A percentile compares a stretch with the other conserved stretches of the same genome.
Conservation (phyloP, 2,888 invertebrate genomes). For the Dichetophora obliterata region DNA sequence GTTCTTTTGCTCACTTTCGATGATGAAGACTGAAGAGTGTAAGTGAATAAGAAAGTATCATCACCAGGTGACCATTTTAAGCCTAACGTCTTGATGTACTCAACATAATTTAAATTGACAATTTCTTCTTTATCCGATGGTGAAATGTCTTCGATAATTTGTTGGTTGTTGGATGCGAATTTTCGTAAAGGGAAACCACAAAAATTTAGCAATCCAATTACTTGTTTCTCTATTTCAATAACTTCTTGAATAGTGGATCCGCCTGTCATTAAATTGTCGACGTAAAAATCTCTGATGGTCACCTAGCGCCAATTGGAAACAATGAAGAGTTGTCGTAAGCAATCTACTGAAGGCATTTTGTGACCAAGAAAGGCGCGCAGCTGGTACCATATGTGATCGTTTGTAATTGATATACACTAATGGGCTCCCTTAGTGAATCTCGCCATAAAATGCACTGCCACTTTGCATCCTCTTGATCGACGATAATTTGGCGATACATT, state of each 20-base stretch:
- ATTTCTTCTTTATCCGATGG: slow-evolving; percentile 4
- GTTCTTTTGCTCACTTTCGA: too few relatives aligned
- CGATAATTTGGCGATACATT: not conserved
- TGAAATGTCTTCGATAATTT: not conserved
- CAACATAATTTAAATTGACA: not conserved
- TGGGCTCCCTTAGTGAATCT: not conserved
- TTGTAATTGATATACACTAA: not conserved
- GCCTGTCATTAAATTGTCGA: too few relatives aligned
- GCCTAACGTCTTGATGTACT: slow-evolving; percentile 5
- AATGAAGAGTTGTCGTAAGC: not conserved
- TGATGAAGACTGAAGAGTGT: too few relatives aligned
- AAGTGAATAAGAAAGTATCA: too few relatives aligned
- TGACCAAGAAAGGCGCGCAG: too few relatives aligned
- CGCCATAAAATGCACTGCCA: too few relatives aligned
- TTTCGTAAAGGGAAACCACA: slow-evolving; percentile 3
- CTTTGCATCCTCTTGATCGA: not conserved
- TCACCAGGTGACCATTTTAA: too few relatives aligned
- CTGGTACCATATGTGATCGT: not conserved
- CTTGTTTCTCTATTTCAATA: too few relatives aligned
- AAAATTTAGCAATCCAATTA: not conserved
- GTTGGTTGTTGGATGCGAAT: not conserved
- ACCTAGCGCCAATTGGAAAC: not conserved
- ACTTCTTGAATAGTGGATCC: slow-evolving; percentile 5
- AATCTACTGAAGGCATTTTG: not conserved
- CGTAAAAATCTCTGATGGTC: not conserved